Evolutionary conservation across 2,888 invertebrate genomes (phyloP).

Genomic region (Spisula solida): DNA sequence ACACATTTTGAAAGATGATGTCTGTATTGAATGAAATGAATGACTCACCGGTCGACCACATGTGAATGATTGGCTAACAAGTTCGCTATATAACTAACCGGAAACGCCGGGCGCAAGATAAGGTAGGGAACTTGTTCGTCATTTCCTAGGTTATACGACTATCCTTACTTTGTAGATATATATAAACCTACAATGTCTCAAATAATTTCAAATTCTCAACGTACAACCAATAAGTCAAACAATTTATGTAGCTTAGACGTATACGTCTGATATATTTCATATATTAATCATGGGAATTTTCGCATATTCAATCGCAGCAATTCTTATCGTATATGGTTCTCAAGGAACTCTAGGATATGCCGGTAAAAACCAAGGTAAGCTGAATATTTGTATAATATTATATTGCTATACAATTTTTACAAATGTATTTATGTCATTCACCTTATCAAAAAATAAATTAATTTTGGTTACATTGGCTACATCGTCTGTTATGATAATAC

Average conservation of each 20-base stretch:
- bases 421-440: too few species aligned
- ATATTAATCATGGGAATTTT: background rate
- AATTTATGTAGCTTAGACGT: background rate
- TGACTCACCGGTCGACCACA: background rate
- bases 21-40: background rate
- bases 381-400: background rate
- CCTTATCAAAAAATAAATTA: too few species aligned
- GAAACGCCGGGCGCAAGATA: background rate
- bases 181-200: background rate
- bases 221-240: background rate
- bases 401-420: background rate
- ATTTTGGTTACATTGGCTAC: too few species aligned
- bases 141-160: background rate
- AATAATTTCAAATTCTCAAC: background rate
- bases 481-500: too few species aligned
- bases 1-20: background rate
- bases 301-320: background rate
- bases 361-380: slow-evolving; percentile 2
- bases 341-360: background rate
- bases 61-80: background rate
- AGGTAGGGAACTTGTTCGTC: background rate
- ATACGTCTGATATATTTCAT: background rate
- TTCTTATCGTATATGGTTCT: background rate
- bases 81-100: background rate
- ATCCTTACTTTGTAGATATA: background rate